These are phyloP conservation scores for Idaea dimidiata DNA, from an alignment of 2,888 invertebrate species.

Conservation along the genomic window DNA sequence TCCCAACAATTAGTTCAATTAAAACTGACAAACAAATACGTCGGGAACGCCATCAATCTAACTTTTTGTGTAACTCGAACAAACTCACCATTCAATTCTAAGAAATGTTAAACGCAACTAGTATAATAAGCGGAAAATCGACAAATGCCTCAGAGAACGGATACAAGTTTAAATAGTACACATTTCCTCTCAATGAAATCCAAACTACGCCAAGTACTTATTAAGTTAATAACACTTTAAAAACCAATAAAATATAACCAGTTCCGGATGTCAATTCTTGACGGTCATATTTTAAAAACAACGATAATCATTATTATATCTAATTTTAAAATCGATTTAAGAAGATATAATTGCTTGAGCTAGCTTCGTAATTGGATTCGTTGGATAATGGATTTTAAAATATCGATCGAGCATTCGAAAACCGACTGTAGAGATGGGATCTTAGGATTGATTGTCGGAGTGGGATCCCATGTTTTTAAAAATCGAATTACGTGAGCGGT, in stretches of 20 bases:
- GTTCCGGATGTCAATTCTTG: conserved; percentile 67
- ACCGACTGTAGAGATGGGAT: conserved; percentile 39
- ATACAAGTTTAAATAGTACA: conserved; percentile 41
- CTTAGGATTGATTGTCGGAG: conserved; percentile 32
- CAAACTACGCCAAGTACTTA: conserved; percentile 37
- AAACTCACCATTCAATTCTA: conserved; percentile 26
- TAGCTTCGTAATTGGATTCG: conserved; percentile 52
- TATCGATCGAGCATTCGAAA: conserved; percentile 32
- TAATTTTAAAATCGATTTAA: conserved; percentile 71
- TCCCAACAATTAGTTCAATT: conserved; percentile 67
- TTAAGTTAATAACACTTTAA: conserved; percentile 46
- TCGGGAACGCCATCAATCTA: conserved; percentile 37
- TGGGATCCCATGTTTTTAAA: conserved; percentile 23
- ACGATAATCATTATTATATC: conserved; percentile 72
- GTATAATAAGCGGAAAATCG: conserved; percentile 32
- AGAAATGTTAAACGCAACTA: conserved; percentile 31
- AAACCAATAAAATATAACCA: conserved; percentile 50
- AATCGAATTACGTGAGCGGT: conserved; percentile 28
- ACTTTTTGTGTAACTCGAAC: conserved; percentile 36
- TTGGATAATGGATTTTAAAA: conserved; percentile 48
- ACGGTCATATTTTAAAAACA: conserved; percentile 68
- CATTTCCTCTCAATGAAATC: conserved; percentile 40
- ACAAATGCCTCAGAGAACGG: conserved; percentile 39
- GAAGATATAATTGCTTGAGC: conserved; percentile 63
- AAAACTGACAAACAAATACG: conserved; percentile 52